Evolutionary conservation across 2,113 vertebrate genomes (phyloP).

Genomic region (Gnathonemus longibarbis): DNA sequence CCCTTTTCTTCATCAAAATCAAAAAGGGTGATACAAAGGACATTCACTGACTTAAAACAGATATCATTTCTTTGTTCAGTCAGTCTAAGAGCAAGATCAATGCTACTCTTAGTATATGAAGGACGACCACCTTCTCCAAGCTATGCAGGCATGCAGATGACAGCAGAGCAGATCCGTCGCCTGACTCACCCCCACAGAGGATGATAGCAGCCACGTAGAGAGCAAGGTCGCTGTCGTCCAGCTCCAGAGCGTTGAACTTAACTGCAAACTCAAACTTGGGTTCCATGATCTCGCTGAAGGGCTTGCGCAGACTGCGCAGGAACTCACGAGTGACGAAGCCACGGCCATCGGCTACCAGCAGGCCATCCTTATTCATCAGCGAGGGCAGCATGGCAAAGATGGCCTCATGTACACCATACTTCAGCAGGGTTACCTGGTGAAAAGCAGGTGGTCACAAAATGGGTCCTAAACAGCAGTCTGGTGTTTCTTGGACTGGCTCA

Average conservation of each 20-base stretch:
- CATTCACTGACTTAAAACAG: neutral
- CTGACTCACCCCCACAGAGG: constrained; percentile 85
- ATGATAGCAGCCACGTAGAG: constrained; percentile 97
- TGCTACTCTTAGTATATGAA: neutral
- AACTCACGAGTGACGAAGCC: constrained; percentile 96
- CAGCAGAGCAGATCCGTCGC: too few relatives aligned
- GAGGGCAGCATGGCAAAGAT: constrained; percentile 98
- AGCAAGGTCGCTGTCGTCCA: constrained; percentile 96
- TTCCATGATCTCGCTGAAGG: constrained; percentile 94
- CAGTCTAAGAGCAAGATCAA: neutral
- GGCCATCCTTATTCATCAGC: constrained; percentile 96
- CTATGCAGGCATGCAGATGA: neutral
- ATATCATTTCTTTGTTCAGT: neutral
- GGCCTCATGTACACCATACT: constrained; percentile 93
- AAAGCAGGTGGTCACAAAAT: neutral
- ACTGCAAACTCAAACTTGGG: constrained; percentile 98
- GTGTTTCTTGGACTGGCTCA: neutral
- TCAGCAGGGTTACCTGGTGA: constrained; percentile 80
- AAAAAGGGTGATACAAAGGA: neutral
- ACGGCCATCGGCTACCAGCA: constrained; percentile 88
- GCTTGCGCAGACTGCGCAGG: constrained; percentile 88
- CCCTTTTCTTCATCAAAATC: neutral
- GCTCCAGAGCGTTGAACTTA: constrained; percentile 93
- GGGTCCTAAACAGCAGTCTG: neutral
- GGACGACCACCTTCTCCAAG: neutral